These are phyloP conservation scores for Lepidurus arcticus DNA, from an alignment of 1,140 invertebrate genomes.

Conservation along the genomic window DNA sequence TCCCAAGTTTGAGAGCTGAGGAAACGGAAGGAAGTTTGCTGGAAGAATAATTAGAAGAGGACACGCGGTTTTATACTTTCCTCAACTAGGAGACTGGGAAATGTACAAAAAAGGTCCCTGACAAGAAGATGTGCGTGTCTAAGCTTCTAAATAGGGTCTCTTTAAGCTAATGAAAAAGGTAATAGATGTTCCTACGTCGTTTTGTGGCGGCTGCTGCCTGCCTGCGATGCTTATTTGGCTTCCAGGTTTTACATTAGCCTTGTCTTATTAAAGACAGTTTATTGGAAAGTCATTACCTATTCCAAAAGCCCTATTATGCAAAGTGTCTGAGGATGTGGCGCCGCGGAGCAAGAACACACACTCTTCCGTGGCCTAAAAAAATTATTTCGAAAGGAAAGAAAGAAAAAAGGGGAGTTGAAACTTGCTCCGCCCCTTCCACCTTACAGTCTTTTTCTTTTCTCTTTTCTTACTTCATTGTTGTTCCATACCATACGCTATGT, in stretches of 20 bases:
- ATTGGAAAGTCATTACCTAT: constrained; percentile 19
- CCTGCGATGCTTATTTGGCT: not conserved
- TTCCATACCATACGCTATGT: not conserved
- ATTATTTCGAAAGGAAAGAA: not conserved
- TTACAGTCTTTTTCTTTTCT: not conserved
- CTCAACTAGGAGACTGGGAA: too few relatives aligned
- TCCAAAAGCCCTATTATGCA: not conserved
- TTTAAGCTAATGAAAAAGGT: not conserved
- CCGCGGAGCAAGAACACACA: not conserved
- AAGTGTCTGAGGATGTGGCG: constrained; percentile 1
- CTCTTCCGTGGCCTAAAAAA: not conserved
- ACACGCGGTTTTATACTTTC: too few relatives aligned
- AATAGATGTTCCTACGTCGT: not conserved
- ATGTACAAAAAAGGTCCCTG: too few relatives aligned
- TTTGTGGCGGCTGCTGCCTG: not conserved
- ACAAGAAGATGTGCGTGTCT: too few relatives aligned
- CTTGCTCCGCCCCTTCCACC: not conserved
- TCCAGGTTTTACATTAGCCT: not conserved
- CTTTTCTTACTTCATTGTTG: not conserved
- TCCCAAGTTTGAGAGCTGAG: too few relatives aligned
- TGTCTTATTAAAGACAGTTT: constrained; percentile 11
- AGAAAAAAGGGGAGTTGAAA: not conserved
- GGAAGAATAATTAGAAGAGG: too few relatives aligned
- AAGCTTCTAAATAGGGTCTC: too few relatives aligned
- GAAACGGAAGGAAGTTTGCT: too few relatives aligned